A percentile compares a stretch with the other conserved stretches of the same genome.
Evolutionary conservation across 2,113 vertebrate species (phyloP).

Genomic region (Caranx ignobilis): DNA sequence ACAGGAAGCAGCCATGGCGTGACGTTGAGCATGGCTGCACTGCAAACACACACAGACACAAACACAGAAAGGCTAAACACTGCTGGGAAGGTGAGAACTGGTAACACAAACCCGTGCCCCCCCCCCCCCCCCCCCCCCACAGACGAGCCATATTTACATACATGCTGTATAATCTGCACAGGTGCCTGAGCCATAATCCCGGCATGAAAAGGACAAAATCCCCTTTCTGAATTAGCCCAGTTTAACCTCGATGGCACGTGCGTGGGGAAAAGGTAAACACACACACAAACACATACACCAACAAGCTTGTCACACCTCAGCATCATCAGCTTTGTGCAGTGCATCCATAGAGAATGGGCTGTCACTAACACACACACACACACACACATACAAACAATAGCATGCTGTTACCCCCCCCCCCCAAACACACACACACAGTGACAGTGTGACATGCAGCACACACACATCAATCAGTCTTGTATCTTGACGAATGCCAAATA

Average conservation of each 20-base stretch:
- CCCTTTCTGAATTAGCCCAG: slow-evolving; percentile 64
- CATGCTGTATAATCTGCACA: slow-evolving; percentile 58
- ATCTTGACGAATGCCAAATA: slow-evolving; percentile 22
- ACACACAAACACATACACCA: slow-evolving; percentile 14
- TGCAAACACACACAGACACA: slow-evolving; percentile 26
- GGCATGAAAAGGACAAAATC: slow-evolving; percentile 67
- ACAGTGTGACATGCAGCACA: slow-evolving; percentile 15
- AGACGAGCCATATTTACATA: slow-evolving; percentile 45
- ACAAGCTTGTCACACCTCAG: slow-evolving; percentile 32
- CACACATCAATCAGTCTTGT: not conserved
- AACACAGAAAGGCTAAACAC: not conserved
- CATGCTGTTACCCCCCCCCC: not conserved
- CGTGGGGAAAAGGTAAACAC: slow-evolving; percentile 46
- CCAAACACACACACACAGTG: slow-evolving; percentile 1
- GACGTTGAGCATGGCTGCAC: slow-evolving; percentile 51
- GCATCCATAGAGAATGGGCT: not conserved
- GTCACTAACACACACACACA: not conserved
- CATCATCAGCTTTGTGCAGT: slow-evolving; percentile 17
- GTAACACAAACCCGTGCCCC: not conserved
- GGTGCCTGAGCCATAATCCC: slow-evolving; percentile 64
- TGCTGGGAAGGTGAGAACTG: not conserved
- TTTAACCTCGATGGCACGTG: slow-evolving; percentile 59
- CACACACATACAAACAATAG: slow-evolving; percentile 7
- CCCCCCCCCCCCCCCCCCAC: not conserved
- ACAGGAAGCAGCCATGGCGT: slow-evolving; percentile 76